A percentile compares a stretch with the other conserved stretches of the same genome.
phyloP scores from a whole-genome alignment of 2,797 vertebrate genomes.

The Simalia tracyae region DNA sequence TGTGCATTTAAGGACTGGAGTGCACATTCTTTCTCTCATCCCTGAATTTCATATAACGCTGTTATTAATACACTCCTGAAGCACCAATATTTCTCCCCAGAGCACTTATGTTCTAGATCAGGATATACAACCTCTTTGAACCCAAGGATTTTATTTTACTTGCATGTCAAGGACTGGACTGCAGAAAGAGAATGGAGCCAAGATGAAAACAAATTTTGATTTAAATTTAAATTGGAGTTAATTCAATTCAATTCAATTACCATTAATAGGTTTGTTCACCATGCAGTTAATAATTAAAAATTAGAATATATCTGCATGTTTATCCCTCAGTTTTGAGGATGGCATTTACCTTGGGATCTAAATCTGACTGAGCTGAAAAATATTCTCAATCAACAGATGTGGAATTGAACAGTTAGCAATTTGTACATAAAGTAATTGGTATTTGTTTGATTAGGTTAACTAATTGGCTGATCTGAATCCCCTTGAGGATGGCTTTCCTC shows the following conservation, averaged over 20 bases:
- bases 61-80: neutral
- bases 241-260: neutral
- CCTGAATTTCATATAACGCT: neutral
- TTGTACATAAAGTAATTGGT: neutral
- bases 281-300: neutral
- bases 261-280: neutral
- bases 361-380: neutral
- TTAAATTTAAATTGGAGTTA: neutral
- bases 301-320: neutral
- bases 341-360: neutral
- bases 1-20: neutral
- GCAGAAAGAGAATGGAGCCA: neutral
- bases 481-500: neutral
- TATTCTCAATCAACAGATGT: neutral
- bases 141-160: too few species aligned
- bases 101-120: neutral
- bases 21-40: neutral
- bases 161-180: neutral
- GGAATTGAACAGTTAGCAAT: neutral
- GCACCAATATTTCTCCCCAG: neutral
- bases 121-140: neutral
- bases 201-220: neutral
- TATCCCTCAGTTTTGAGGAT: neutral
- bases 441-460: neutral
- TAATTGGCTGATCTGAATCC: neutral